These are phyloP conservation scores for Stichopus chloronotus DNA, from an alignment of 35 echinoderm and acorn worm genomes.

Conservation along the genomic window DNA sequence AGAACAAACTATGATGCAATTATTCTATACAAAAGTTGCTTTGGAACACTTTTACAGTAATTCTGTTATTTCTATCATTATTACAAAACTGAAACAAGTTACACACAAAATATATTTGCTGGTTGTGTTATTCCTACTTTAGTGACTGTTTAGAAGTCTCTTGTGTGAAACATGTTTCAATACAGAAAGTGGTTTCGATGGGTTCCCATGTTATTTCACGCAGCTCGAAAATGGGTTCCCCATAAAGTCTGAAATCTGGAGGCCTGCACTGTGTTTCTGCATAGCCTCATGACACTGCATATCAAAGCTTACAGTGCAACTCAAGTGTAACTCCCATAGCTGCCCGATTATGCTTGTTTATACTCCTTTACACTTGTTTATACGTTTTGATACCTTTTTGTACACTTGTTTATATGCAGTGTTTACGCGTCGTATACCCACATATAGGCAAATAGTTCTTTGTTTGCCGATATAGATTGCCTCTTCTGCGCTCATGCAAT, in stretches of 20 bases:
- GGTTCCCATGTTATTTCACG: background rate
- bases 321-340: background rate
- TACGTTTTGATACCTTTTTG: background rate
- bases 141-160: background rate
- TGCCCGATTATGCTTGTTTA: background rate
- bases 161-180: background rate
- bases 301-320: background rate
- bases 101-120: background rate
- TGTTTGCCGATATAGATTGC: background rate
- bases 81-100: constrained; percentile 5
- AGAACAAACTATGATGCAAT: constrained; percentile 3
- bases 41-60: constrained; percentile 4
- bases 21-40: background rate
- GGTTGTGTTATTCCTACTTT: constrained; percentile 10
- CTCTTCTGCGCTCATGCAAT: background rate
- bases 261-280: too few relatives aligned
- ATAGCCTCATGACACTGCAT: too few relatives aligned
- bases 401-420: background rate
- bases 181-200: background rate
- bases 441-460: background rate
- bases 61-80: constrained; percentile 17
- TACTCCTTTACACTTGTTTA: background rate
- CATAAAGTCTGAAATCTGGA: too few relatives aligned
- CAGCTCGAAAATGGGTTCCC: background rate
- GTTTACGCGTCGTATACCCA: background rate